Evolutionary conservation across 2,113 vertebrate genomes (phyloP), one percentile per base, ranked within the genome.

Genomic region (Malurus melanocephalus): DNA sequence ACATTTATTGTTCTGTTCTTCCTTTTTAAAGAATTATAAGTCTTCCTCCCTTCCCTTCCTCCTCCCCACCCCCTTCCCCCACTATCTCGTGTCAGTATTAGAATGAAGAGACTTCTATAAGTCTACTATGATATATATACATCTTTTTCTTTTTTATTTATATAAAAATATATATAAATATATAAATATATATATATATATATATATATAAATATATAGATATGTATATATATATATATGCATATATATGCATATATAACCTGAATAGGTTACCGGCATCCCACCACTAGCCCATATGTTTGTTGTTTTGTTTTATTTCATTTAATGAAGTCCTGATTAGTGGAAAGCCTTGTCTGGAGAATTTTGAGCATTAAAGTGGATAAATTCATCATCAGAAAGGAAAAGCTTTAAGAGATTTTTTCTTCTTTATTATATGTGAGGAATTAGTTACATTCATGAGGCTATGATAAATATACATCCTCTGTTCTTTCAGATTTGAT

Each of bases 11-110:
- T 72, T 72, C 26, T 87, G 9, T 48, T 80, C 13, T 66, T 89
- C 27, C 12, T 71, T 81, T 80, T 42, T 9, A 75, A 88, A 86
- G 17, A 93, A 11, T 20, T 22, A 21, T 62, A 71, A 10, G 22
- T 16, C 7, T 57, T 55, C 14, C 9, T 53, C 20, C 11, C 8
- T 38, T 83, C 3, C 20, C 9, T 35, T 43, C 13, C 7, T 19
- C 6, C 6, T 26, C 32, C 7, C 3, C 26, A 13, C 1, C 9
- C 1, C 3, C 2, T 11, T 4, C 14, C 6, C 5, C 3, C 22
- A 11, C 5, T 82, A 62, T 77, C 15, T 56, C 6, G 32, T 24
- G 8, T 49, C 27, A n/a, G 9, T 69, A n/a, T 67, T 77, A 42
- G n/a, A 78, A 67, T 56, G 23, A 77, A 71, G 26, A 73, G 15